A percentile compares a stretch with the other conserved stretches of the same genome.
Evolutionary conservation across 1,140 invertebrate species (phyloP).

Genomic region (Dreissena rostriformis): DNA sequence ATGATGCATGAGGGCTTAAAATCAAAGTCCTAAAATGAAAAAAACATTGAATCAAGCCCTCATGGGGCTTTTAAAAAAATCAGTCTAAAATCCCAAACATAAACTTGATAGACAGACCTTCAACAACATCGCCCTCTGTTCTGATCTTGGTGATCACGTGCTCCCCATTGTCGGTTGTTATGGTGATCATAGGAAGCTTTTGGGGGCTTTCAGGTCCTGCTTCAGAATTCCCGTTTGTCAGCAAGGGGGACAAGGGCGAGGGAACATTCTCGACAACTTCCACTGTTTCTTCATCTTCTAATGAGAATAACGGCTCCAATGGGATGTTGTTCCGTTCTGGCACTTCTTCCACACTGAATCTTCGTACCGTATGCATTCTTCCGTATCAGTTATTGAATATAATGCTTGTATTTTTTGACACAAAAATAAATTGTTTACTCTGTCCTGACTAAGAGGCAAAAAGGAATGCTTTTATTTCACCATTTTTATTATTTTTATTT

Average conservation of each 20-base stretch:
- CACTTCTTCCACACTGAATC: constrained; percentile 46
- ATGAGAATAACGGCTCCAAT: constrained; percentile 21
- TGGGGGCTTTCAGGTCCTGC: neutral
- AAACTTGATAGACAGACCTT: constrained; percentile 11
- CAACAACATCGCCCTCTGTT: neutral
- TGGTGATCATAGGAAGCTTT: constrained; percentile 16
- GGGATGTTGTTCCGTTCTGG: constrained; percentile 41
- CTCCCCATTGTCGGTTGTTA: constrained; percentile 32
- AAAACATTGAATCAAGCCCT: no score
- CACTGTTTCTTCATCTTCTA: neutral
- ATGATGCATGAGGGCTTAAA: no score
- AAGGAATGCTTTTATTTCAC: no score
- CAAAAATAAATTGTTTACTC: no score
- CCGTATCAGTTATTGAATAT: no score
- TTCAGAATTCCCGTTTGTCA: neutral
- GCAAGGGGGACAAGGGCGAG: neutral
- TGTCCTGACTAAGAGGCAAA: no score
- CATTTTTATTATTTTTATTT: no score
- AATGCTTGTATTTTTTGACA: neutral
- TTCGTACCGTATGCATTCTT: constrained; percentile 11
- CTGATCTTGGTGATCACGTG: constrained; percentile 38
- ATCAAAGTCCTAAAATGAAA: no score
- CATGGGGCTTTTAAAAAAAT: no score
- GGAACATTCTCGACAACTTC: neutral
- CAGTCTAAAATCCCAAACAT: neutral